Evolutionary conservation across 2,113 vertebrate genomes (phyloP), one percentile per base, ranked within the genome.

Genomic region (Platycercus adscitus): DNA sequence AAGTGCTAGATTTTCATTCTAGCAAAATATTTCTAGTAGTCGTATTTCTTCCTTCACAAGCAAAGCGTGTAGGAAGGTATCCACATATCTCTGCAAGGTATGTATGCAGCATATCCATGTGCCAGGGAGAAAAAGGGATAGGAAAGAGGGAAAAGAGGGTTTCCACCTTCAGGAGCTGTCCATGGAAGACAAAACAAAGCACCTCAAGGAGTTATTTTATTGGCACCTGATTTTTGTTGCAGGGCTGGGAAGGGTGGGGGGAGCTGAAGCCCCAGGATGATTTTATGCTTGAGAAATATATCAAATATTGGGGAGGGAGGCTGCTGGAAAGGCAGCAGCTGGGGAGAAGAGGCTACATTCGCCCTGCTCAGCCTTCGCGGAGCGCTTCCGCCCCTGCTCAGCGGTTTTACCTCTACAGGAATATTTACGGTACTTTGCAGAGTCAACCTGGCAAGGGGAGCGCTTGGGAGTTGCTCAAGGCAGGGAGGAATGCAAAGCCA

Each of bases 381-480:
- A 91, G 43, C 43, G 25, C 75, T 56, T 75, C 89, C 76, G 86
- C 86, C 56, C 61, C 91, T 83, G 79, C 83, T 56, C 50, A 93
- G 85, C 29, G 58, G n/a, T 60, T 92, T 89, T 87, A 91, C 92
- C 88, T 92, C 49, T 93, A 92, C 39, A 92, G 89, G 88, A 77
- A 60, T 94, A 93, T 94, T 94, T 95, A 95, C 96, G 91, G 96
- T 97, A 96, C 78, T 79, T 76, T 4, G 61, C 80, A 25, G 70
- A 84, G 85, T 71, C 76, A 87, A 90, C 81, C 71, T 76, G 93
- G 89, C 86, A 39, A 72, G 31, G 75, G 56, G 31, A 89, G 73
- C 2, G 44, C 63, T 58, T 47, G 88, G 71, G 90, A 94, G 94
- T 88, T 86, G 82, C 85, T 93, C 7, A 56, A 72, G 80, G 91